Evolutionary conservation across 2,113 vertebrate genomes (phyloP), one percentile per base, ranked within the genome.

Genomic region (Cavia porcellus): DNA sequence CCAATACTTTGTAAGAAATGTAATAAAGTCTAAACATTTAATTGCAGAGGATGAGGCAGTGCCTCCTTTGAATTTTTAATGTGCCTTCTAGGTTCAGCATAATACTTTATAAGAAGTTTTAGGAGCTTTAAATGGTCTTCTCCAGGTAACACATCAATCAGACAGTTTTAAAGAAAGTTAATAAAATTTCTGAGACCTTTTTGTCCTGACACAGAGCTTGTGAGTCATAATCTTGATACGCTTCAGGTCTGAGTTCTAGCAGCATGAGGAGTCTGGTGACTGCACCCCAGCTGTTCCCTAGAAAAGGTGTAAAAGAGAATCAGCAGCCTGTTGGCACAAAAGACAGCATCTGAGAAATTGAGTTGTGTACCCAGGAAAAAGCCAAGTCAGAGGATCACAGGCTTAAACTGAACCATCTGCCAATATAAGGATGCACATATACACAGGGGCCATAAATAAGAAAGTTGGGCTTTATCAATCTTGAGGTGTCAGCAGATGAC

Each of bases 221-320:
- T 74, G 84, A 92, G 42, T 66, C 92, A 61, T 93, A 32, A 70
- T 77, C 79, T 25, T 64, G 75, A 66, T 77, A 52, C 72, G 61
- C 45, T 68, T 86, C 42, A 47, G 62, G 47, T 15, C 14, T 9
- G 5, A 64, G 77, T 50, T 81, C 38, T 77, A 52, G 64, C 55
- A 32, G 59, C 32, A 3, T 28, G 24, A 57, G n/a, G 5, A 24
- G n/a, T 72, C 75, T 83, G 81, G 24, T 86, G 82, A 72, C 72
- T 25, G 24, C 25, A 32, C 22, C 52, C 62, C 79, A 96, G 96
- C 82, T 96, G 95, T 92, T 95, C 80, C 83, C 38, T 83, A 28
- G 15, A 17, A 80, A 88, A 84, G 82, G 38, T 92, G 55, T 14
- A 81, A 87, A 79, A 80, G 52, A 84, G 62, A 94, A 47, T 50